Conservation (phyloP, 2,113 vertebrate genomes). For the Coryphaenoides rupestris region DNA sequence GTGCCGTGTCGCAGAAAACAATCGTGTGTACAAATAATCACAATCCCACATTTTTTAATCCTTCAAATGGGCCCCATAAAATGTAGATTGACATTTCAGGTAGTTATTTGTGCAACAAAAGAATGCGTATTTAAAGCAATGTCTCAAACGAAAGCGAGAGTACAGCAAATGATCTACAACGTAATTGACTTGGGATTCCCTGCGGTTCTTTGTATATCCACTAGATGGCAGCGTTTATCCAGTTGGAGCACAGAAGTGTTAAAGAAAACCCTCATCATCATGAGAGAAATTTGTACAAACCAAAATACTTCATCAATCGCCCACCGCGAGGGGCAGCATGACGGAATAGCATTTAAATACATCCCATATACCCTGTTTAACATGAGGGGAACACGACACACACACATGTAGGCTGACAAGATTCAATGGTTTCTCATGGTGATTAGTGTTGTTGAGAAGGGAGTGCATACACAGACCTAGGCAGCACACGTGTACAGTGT, state of each 20-base stretch:
- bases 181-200: background rate
- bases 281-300: constrained; percentile 12
- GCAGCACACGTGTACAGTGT: no score
- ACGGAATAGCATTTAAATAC: constrained; percentile 26
- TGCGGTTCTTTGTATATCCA: constrained; percentile 37
- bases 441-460: constrained; percentile 17
- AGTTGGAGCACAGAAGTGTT: background rate
- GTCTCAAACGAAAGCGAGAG: no score
- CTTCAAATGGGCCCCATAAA: no score
- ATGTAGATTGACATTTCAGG: no score
- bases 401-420: constrained; percentile 10
- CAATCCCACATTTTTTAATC: no score
- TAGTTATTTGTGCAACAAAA: no score
- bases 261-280: constrained; percentile 4
- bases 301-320: constrained; percentile 14
- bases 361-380: constrained; percentile 6
- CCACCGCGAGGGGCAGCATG: constrained; percentile 25
- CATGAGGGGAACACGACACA: background rate
- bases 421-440: constrained; percentile 11
- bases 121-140: no score
- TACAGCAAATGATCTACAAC: no score
- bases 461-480: background rate
- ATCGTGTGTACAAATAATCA: no score
- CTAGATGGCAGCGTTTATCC: constrained; percentile 41
- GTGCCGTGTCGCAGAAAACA: no score